Evolutionary conservation across 1,140 invertebrate genomes (phyloP), one percentile per base, ranked within the genome.

Genomic region (Drosophila albomicans): DNA sequence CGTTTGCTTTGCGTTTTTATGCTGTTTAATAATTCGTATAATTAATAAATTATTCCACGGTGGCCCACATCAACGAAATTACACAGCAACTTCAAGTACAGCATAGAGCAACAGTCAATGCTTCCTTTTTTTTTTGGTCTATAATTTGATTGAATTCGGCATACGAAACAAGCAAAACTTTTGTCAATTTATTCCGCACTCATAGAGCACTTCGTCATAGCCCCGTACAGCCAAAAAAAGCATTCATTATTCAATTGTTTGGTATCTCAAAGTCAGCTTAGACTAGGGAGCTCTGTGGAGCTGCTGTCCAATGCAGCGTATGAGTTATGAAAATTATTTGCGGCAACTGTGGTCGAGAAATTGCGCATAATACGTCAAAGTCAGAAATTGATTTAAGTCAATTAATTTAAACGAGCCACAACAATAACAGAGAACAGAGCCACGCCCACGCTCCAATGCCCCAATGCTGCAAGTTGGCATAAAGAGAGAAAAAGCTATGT

Each of bases 361-460:
- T 85, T 79, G 68, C 80, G 59, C 68, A 62, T 59, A 81, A 84
- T 88, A 89, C 81, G 87, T 88, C 85, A 88, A 85, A 89, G 85
- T 90, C 86, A 85, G 85, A 81, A 89, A 89, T 89, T 89, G 85
- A 89, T 89, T 89, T 81, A 90, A 89, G 85, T 81, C 85, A 81
- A 89, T 89, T 89, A 89, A 89, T 89, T 89, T 85, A 75, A 81
- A 84, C 81, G 69, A 85, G 57, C 71, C 64, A 68, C 65, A 78
- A 78, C 81, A 80, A 79, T 67, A 78, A 69, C 58, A 71, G 62
- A 28, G 25, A 25, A 35, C 48, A 58, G 51, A 65, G 46, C 56
- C 68, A 30, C 63, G 52, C 58, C 64, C 8, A 3, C 15, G 45
- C 62, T 25, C 61, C 43, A 38, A 20, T 13, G 13, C 35, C 30